phyloP scores from a whole-genome alignment of 2,797 vertebrate genomes.

The Urophycis tenuis region DNA sequence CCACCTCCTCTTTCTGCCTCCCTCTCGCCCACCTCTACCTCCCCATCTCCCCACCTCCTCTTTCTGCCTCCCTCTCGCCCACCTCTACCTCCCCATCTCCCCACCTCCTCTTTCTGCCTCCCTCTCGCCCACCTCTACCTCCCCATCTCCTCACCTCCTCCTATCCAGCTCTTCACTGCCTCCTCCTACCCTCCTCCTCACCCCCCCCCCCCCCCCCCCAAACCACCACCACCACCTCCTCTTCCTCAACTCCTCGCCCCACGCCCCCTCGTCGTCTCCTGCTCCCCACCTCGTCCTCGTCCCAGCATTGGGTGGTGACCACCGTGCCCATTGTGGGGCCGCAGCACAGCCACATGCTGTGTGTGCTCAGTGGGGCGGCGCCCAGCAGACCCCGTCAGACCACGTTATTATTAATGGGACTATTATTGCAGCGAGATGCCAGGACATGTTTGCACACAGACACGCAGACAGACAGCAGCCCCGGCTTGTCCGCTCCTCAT shows the following conservation, averaged over 20 bases:
- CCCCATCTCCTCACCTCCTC: background rate
- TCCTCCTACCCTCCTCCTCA: background rate
- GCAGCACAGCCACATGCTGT: constrained; percentile 34
- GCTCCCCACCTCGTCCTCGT: background rate
- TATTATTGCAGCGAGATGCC: constrained; percentile 45
- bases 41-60: too few relatives aligned
- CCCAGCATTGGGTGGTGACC: background rate
- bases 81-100: background rate
- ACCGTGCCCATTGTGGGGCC: background rate
- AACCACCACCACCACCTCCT: background rate
- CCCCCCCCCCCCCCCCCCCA: too few relatives aligned
- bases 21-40: too few relatives aligned
- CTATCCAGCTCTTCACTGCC: background rate
- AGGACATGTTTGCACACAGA: constrained; percentile 31
- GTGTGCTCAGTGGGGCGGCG: constrained; percentile 26
- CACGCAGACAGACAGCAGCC: constrained; percentile 30
- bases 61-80: too few relatives aligned
- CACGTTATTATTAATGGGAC: constrained; percentile 35
- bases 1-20: too few relatives aligned
- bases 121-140: background rate
- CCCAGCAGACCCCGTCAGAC: constrained; percentile 63
- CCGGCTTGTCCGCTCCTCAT: constrained; percentile 44
- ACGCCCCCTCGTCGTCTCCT: background rate
- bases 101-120: background rate
- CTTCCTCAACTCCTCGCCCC: background rate